Conservation (phyloP, 2,797 vertebrate genomes). For the Dendrocincla fuliginosa region DNA sequence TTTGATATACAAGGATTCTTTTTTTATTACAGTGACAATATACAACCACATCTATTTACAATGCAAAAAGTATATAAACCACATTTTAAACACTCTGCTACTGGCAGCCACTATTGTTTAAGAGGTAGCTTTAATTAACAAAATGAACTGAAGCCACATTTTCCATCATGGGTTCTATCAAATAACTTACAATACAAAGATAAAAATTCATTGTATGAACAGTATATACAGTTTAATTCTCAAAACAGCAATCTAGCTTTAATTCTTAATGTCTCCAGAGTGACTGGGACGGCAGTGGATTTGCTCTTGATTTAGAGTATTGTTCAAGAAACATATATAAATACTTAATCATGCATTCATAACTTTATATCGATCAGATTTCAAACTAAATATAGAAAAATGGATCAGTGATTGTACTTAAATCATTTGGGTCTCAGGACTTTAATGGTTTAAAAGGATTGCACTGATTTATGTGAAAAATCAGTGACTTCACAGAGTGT, state of each 20-base stretch:
- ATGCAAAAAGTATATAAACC: constrained; percentile 81
- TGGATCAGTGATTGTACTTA: background rate
- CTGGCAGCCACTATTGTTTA: constrained; percentile 90
- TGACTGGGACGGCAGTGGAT: constrained; percentile 68
- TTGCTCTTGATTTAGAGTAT: constrained; percentile 55
- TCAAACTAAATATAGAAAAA: background rate
- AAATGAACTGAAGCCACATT: constrained; percentile 85
- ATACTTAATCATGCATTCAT: constrained; percentile 30
- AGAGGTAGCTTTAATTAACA: constrained; percentile 98
- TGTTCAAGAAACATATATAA: constrained; percentile 21
- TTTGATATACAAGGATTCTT: constrained; percentile 82
- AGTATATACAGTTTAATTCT: constrained; percentile 83
- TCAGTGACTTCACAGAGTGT: constrained; percentile 6
- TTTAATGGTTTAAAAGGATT: background rate
- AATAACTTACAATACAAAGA: constrained; percentile 93
- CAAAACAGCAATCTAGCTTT: constrained; percentile 77
- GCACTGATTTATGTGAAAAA: background rate
- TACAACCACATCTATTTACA: constrained; percentile 89
- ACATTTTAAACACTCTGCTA: constrained; percentile 86
- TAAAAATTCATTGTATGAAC: constrained; percentile 86
- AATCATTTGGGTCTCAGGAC: background rate
- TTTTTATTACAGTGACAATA: constrained; percentile 86
- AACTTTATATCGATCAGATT: constrained; percentile 13
- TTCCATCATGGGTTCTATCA: constrained; percentile 87
- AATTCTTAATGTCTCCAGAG: constrained; percentile 59